A percentile compares a stretch with the other conserved stretches of the same genome.
Evolutionary conservation across 2,797 vertebrate species (phyloP).

Genomic region (Phyllotis vaccarum): DNA sequence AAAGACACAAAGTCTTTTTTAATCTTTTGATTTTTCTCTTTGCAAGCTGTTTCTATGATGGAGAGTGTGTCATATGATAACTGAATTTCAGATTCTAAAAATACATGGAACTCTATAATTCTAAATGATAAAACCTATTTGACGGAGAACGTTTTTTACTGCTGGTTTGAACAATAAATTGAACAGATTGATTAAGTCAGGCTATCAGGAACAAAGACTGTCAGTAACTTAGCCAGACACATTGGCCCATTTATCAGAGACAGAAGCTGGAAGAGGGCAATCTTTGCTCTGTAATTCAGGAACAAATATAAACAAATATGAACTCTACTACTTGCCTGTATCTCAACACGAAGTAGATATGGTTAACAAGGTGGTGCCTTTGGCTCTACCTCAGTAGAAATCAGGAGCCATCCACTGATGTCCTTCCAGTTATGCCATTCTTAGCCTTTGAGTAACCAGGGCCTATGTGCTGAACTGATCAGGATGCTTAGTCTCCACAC

Average conservation of each 20-base stretch:
- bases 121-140: conserved; percentile 87
- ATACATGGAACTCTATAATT: conserved; percentile 85
- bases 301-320: conserved; percentile 85
- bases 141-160: conserved; percentile 84
- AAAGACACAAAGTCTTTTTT: conserved; percentile 85
- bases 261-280: conserved; percentile 81
- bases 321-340: conserved; percentile 48
- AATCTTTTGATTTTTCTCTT: conserved; percentile 77
- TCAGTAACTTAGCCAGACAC: conserved; percentile 79
- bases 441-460: not conserved
- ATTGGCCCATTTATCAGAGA: conserved; percentile 85
- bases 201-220: conserved; percentile 86
- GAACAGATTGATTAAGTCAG: conserved; percentile 89
- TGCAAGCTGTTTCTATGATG: conserved; percentile 82
- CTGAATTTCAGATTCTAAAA: conserved; percentile 87
- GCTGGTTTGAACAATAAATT: conserved; percentile 88
- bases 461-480: not conserved
- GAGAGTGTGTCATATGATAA: conserved; percentile 84
- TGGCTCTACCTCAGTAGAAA: not conserved
- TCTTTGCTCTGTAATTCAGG: conserved; percentile 83
- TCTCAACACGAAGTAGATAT: conserved; percentile 70
- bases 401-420: not conserved
- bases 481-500: not conserved
- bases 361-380: not conserved
- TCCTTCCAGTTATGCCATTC: not conserved